Evolutionary conservation across 2,797 vertebrate species (phyloP), one percentile per base, ranked within the genome.

Genomic region (Pipistrellus kuhlii): DNA sequence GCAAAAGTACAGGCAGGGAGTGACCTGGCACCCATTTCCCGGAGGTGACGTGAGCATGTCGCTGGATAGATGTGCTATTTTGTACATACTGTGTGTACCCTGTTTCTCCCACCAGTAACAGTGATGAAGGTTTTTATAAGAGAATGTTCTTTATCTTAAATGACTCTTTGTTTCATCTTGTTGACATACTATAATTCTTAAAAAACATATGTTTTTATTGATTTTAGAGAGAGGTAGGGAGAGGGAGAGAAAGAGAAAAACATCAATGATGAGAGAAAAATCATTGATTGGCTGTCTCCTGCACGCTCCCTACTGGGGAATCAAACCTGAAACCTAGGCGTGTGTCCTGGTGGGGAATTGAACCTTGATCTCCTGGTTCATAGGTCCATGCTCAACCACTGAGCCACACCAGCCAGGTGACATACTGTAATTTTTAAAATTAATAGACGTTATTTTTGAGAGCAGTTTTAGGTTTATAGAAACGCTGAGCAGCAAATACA

Each of bases 21-120:
- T 2, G 2, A 1, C 90, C 25, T 0, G 1, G 0, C 48, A 2
- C 1, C 69, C 14, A 0, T 10, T 10, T 0, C 25, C 30, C 9
- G 0, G 41, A 7, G 53, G 2, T 2, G 18, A 8, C 18, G 0
- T 4, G 35, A 46, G 72, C 4, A 0, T n/a, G 5, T 0, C 5
- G 27, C 17, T 1, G 14, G 30, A 1, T 1, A 13, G 12, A 6
- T 6, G 1, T 0, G 10, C 11, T 23, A 2, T 53, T 55, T 6
- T 8, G 1, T 53, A 0, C 23, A 2, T 27, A 0, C 23, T 15
- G 4, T 25, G 30, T 12, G 9, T 15, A 0, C 46, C 27, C 3
- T 23, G 4, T 25, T 48, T 68, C 5, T 25, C 3, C 17, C 4
- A 10, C 17, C 38, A 4, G 7, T 35, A 7, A 15, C 2, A 5